Percentiles rank a stretch among this genome's conserved stretches.
Evolutionary conservation across 2,113 vertebrate species (phyloP).

Genomic region (Chascanopsetta lugubris): DNA sequence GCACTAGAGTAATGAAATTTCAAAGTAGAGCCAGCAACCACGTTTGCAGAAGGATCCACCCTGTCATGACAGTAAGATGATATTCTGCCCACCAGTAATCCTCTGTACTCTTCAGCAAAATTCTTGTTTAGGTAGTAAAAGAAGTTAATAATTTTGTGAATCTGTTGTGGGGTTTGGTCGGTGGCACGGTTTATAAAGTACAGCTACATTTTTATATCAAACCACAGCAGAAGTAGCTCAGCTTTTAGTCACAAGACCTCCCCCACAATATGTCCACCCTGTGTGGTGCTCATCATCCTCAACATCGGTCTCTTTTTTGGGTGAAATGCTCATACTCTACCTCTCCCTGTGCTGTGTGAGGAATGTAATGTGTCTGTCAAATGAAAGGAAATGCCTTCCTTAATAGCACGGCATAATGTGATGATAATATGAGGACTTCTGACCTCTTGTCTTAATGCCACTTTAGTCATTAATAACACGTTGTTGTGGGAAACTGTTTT

Average conservation of each 20-base stretch:
- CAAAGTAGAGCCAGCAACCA: background rate
- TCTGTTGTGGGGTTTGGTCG: background rate
- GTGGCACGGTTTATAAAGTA: background rate
- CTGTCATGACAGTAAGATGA: background rate
- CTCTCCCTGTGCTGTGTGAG: too few relatives aligned
- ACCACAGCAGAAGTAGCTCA: background rate
- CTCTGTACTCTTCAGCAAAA: background rate
- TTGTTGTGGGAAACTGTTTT: too few relatives aligned
- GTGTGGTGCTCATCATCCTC: too few relatives aligned
- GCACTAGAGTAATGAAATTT: conserved; percentile 3
- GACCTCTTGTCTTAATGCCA: too few relatives aligned
- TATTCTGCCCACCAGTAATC: background rate
- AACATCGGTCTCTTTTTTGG: too few relatives aligned
- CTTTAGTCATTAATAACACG: too few relatives aligned
- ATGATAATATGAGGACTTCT: too few relatives aligned
- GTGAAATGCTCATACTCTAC: too few relatives aligned
- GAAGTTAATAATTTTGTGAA: background rate
- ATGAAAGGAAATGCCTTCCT: too few relatives aligned
- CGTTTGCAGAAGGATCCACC: background rate
- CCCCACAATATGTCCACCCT: too few relatives aligned
- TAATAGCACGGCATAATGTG: too few relatives aligned
- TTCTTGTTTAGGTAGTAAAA: background rate
- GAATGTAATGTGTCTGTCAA: too few relatives aligned
- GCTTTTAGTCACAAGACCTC: background rate
- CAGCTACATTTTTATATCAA: background rate